Base-by-base conservation (phyloP, 2,113 vertebrate genomes). In the Cathartes aura region DNA sequence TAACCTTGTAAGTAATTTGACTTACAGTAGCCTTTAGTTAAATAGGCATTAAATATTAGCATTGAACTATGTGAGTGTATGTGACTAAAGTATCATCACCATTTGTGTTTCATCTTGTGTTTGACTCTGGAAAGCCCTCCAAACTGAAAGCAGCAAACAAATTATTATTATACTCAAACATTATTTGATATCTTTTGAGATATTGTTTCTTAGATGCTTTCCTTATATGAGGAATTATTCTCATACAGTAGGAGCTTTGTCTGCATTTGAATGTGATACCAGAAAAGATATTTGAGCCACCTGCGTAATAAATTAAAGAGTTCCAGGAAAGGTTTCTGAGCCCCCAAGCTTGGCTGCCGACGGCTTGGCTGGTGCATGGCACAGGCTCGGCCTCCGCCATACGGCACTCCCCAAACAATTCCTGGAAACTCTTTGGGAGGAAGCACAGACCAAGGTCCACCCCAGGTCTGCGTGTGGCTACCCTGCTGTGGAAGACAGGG, bases 271-370 rank as follows among this genome's bases (percentile, higher is more conserved):
- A 47, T 2, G 2, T 42, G 24, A 70, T 40, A 82, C 38, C 13
- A 62, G 55, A 74, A 48, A 62, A 85, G 5, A 15, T 26, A 56
- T 70, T 86, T 63, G 17, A 53, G 5, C 26, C 26, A 21, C 7
- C 4, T 75, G 38, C 19, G 29, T 26, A 52, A 24, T n/a, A 50
- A 81, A 52, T 52, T n/a, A 43, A 60, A 40, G 20, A 26, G 36
- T 58, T 90, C 29, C 82, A 82, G 53, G 45, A 23, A 32, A 74
- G 18, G 4, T 36, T 73, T 12, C 47, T 50, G 53, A 62, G 34
- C 26, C 12, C 5, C 16, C 26, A 26, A 79, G 5, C 6, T 10
- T 34, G 53, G 11, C n/a, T 38, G 19, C 12, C 0, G 1, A 2
- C 3, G 3, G 26, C 23, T 67, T 0, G 1, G n/a, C 60, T 56